These are phyloP conservation scores for Argyra leucocephala DNA, from an alignment of 2,888 invertebrate species.

Conservation along the genomic window DNA sequence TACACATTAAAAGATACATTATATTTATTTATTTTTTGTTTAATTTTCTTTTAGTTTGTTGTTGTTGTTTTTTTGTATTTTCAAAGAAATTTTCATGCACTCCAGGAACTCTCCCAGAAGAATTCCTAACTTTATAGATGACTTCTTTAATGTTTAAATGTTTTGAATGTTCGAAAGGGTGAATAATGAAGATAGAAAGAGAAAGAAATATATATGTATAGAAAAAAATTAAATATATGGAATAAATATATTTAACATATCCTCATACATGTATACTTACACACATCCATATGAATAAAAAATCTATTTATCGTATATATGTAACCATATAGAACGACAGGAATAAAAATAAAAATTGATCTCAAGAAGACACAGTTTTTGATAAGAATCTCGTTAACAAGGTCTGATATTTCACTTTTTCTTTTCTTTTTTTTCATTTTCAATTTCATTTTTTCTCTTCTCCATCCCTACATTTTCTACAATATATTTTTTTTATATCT, in stretches of 20 bases:
- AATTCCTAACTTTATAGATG: neutral
- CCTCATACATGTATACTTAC: neutral
- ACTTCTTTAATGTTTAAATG: neutral
- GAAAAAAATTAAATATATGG: neutral
- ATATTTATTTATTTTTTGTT: neutral
- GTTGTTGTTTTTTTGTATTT: too few relatives aligned
- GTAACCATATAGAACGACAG: neutral
- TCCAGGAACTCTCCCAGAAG: slow-evolving; percentile 1
- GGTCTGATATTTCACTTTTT: slow-evolving; percentile 3
- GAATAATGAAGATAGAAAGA: too few relatives aligned
- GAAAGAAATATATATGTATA: too few relatives aligned
- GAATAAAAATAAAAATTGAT: neutral
- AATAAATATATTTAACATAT: neutral
- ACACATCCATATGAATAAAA: neutral
- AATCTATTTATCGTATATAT: too few relatives aligned
- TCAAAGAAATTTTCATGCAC: neutral
- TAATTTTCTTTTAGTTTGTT: neutral
- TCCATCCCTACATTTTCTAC: too few relatives aligned
- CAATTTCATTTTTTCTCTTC: neutral
- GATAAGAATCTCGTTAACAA: slow-evolving; percentile 6
- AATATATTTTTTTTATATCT: too few relatives aligned
- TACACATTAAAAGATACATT: neutral
- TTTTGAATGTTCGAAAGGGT: neutral
- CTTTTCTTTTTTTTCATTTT: neutral
- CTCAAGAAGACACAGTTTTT: neutral